Evolutionary conservation across 2,797 vertebrate genomes (phyloP), one percentile per base, ranked within the genome.

Genomic region (Champsocephalus gunnari): DNA sequence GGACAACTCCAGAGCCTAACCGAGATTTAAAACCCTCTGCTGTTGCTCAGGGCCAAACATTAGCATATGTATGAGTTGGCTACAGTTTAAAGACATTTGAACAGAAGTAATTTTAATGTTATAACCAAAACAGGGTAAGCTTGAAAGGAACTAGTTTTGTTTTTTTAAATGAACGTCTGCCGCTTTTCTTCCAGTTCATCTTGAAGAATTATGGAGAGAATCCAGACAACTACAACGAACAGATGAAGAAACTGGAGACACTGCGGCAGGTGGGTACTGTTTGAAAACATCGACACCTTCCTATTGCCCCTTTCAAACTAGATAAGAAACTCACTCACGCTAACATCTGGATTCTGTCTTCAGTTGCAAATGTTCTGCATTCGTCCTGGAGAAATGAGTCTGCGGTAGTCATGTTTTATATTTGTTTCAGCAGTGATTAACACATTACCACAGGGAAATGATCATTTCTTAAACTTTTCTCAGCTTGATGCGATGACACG

Each of bases 171-270:
- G 16, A 3, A 49, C n/a, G 6, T 53, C 13, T 74, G 28, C 64
- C 12, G 70, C 4, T 48, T 60, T 21, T 14, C 0, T 16, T 77
- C 9, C 81, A 99, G 98, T 99, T 98, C 83, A 98, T 99, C 57
- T 83, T 98, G 81, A 99, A 97, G 91, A 98, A 99, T 87, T 99
- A 99, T 3, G 97, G 97, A 1, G 98, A 99, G 90, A 98, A 99
- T 88, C 98, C 98, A 0, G 98, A 99, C 91, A 96, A 94, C 86
- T 99, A 99, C 93, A 99, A 97, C 0, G 98, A 99, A 79, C 97
- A 99, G 81, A 87, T 99, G 87, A 98, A 98, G 89, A 99, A 99
- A 78, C 92, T 99, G 91, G 98, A 99, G 85, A 93, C 96, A 32
- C 93, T 99, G 34, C 92, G 98, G 59, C 98, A 99, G 97, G 98